Evolutionary conservation across 2,113 vertebrate species (phyloP).

Genomic region (Thermophis baileyi): DNA sequence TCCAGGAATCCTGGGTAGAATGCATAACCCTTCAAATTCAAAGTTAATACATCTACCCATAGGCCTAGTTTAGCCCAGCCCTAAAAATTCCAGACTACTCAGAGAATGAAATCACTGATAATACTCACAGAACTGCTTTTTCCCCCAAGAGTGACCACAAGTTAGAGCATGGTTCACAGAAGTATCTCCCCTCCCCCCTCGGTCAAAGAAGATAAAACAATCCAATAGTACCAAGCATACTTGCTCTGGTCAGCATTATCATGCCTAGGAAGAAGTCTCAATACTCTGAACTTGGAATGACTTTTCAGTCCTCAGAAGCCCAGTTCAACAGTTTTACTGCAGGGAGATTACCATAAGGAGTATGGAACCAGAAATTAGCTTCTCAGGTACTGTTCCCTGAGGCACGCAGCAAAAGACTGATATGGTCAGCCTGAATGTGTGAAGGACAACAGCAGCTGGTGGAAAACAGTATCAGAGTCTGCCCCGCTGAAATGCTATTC

Average conservation of each 20-base stretch:
- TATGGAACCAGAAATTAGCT: background rate
- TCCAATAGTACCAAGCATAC: background rate
- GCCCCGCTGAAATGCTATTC: background rate
- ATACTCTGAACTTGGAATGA: background rate
- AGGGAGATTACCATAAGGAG: background rate
- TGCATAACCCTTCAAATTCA: background rate
- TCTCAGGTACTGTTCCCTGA: background rate
- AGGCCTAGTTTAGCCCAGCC: background rate
- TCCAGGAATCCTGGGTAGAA: background rate
- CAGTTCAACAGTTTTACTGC: background rate
- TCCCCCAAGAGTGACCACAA: fast-evolving
- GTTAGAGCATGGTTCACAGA: background rate
- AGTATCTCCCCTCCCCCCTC: background rate
- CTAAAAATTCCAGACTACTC: background rate
- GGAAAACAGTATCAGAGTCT: background rate
- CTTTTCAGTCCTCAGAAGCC: background rate
- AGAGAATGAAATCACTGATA: background rate
- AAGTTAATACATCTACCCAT: background rate
- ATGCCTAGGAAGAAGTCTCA: background rate
- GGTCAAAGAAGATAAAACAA: background rate
- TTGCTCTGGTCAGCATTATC: fast-evolving
- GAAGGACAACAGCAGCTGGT: conserved; percentile 5
- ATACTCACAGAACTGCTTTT: background rate
- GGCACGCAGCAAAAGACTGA: background rate
- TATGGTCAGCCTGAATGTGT: background rate